Evolutionary conservation across 2,888 invertebrate genomes (phyloP), one percentile per base, ranked within the genome.

Genomic region (Pemphredon lugubris): DNA sequence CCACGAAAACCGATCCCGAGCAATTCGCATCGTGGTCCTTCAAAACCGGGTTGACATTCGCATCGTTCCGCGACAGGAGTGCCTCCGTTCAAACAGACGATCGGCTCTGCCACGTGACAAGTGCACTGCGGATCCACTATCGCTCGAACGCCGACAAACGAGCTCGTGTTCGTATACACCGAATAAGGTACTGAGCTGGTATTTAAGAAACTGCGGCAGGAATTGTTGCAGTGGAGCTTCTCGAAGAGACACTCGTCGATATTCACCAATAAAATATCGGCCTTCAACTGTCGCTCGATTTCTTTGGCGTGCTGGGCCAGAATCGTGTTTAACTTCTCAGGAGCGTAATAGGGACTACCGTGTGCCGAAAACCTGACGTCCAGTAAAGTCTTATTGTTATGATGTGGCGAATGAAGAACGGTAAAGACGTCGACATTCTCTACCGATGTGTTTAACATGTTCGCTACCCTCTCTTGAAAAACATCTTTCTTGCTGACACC

Each of bases 401-500:
- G 93, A 81, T 94, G 93, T 0, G 92, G 92, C 13, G 94, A 94
- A 79, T 93, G 93, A 26, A 97, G 92, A 0, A 98, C 96, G 0
- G 98, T 98, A 88, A 99, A 98, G 0, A 99, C 95, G 86, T 98
- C 97, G 0, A 99, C 96, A 87, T 97, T 96, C 48, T 95, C 93
- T 63, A 93, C 87, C 0, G 95, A 94, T 0, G 95, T 94, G 84
- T 96, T 96, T 81, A 97, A 93, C 50, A 96, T 92, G 70, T 92
- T 90, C 0, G 96, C 92, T 55, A 96, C 88, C 50, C 92, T 90
- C 23, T 91, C 89, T 70, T 92, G 92, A 9, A 95, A 91, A n/a
- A 93, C 91, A 81, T 95, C 95, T 86, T 95, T 95, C 84, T 93
- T 94, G 88, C 95, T 96, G 26, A 92, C 90, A 30, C 93, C 93